Evolutionary conservation across 2,797 vertebrate genomes (phyloP), one percentile per base, ranked within the genome.

Genomic region (Myotis pilosus): DNA sequence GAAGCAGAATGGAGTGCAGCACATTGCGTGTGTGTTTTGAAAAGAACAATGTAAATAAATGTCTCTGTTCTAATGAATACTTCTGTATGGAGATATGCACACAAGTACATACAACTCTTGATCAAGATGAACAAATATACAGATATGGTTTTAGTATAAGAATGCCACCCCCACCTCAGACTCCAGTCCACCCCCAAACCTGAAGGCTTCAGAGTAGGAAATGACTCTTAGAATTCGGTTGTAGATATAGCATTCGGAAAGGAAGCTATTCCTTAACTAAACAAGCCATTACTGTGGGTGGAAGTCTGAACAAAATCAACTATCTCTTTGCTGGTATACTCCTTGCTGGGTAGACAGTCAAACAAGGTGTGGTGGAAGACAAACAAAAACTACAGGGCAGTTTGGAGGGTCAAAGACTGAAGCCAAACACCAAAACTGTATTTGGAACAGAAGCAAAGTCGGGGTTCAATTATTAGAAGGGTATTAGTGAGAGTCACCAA

Each of bases 401-500:
- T 87, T 25, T 19, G n/a, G 69, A 81, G 60, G 53, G 33, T 55
- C 36, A 44, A 62, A 94, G 36, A 84, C 60, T 25, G 28, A 57
- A 30, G 86, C 30, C 53, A 28, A 69, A 66, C 7, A 11, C n/a
- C 47, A 19, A 51, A 62, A 68, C n/a, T 53, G 47, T 60, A 78
- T 87, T 85, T 85, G 81, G 57, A 49, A 49, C 74, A 76, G 75
- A 92, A 87, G 51, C 49, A 87, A 89, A 92, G 41, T 51, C 19
- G 8, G 23, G 10, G 4, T 17, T 23, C 51, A 64, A 0, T 30
- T 19, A 89, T 81, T 22, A 79, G 81, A 85, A 78, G 23, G n/a
- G 5, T 44, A 8, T 55, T 66, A 75, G 64, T 6, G 38, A 86
- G 71, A 91, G n/a, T 75, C 33, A 49, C 5, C 0, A 0, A 87